Evolutionary conservation across 2,113 vertebrate genomes (phyloP).

Genomic region (Onychostoma macrolepis): DNA sequence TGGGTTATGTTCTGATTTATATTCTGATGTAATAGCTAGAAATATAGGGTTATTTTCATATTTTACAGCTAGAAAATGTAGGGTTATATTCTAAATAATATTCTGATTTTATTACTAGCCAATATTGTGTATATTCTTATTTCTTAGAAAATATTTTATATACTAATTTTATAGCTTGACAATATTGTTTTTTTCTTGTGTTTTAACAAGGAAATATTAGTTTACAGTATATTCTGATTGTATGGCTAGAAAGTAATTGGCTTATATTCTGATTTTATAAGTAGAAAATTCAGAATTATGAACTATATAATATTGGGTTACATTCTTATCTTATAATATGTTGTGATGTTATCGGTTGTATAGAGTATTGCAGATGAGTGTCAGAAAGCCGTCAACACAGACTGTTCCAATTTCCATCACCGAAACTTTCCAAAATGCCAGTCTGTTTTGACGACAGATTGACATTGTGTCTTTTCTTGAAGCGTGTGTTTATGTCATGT

Average conservation of each 20-base stretch:
- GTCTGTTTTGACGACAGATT: neutral
- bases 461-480: slow-evolving; percentile 5
- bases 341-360: neutral
- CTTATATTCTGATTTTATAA: neutral
- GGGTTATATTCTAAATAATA: neutral
- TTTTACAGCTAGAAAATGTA: neutral
- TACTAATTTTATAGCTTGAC: neutral
- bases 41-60: neutral
- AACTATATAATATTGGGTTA: neutral
- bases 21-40: neutral
- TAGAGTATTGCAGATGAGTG: neutral
- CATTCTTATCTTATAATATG: neutral
- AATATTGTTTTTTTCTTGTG: neutral
- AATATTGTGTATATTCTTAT: no score
- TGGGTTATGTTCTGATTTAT: neutral
- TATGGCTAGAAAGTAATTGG: neutral
- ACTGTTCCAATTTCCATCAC: slow-evolving; percentile 16
- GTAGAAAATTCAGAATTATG: neutral
- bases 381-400: neutral
- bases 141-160: no score
- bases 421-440: neutral
- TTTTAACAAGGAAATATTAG: neutral
- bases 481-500: neutral
- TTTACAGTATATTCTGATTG: neutral
- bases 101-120: neutral